phyloP scores from a whole-genome alignment of 1,140 invertebrate genomes.

The Drosophila aff. region DNA sequence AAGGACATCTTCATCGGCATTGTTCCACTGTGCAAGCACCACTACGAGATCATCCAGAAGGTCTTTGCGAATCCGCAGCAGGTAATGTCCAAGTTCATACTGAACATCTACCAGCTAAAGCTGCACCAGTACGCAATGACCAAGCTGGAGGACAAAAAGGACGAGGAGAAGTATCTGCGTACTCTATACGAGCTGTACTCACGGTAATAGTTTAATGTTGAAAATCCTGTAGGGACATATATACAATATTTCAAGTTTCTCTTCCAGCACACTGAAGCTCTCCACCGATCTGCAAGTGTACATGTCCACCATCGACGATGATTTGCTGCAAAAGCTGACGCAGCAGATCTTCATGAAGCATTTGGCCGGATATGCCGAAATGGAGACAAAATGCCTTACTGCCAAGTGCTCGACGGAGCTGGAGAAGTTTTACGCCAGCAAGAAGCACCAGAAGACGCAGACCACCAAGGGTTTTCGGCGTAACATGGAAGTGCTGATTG shows the following conservation, averaged over 20 bases:
- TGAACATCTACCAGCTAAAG: constrained; percentile 98
- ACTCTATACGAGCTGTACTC: constrained; percentile 95
- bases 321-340: constrained; percentile 92
- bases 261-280: constrained; percentile 89
- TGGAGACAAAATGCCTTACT: constrained; percentile 92
- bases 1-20: constrained; percentile 97
- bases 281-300: constrained; percentile 90
- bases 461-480: constrained; percentile 95
- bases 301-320: constrained; percentile 93
- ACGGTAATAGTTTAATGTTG: constrained; percentile 85
- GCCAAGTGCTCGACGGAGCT: constrained; percentile 91
- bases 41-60: constrained; percentile 94
- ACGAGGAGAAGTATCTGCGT: constrained; percentile 94
- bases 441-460: constrained; percentile 97
- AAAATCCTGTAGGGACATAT: not conserved
- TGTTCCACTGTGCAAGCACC: constrained; percentile 95
- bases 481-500: constrained; percentile 97
- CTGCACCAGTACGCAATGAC: constrained; percentile 94
- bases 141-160: constrained; percentile 90
- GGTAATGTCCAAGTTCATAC: constrained; percentile 99
- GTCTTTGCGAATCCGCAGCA: constrained; percentile 98
- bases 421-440: constrained; percentile 95
- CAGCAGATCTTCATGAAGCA: constrained; percentile 94
- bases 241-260: constrained; percentile 1
- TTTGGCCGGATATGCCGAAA: constrained; percentile 89